phyloP scores from a whole-genome alignment of 2,888 invertebrate genomes.

The Agrochola lychnidis region DNA sequence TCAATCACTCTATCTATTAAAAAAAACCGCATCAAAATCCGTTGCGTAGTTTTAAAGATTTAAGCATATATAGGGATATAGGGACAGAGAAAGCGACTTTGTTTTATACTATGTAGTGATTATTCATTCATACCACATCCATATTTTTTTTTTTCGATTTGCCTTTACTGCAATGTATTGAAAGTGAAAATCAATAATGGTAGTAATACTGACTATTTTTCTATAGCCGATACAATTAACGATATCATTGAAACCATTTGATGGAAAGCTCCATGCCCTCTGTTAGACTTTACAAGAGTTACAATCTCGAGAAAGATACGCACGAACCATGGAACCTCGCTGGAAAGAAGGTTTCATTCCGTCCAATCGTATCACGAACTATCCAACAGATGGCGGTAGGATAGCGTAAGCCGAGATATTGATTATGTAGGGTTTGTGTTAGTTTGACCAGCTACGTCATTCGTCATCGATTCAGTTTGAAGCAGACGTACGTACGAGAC shows the following conservation, averaged over 20 bases:
- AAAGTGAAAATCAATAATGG: constrained; percentile 4
- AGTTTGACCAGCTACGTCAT: constrained; percentile 54
- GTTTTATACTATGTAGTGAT: no score
- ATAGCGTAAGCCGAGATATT: constrained; percentile 33
- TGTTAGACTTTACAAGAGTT: constrained; percentile 46
- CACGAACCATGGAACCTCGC: constrained; percentile 15
- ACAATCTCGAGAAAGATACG: constrained; percentile 34
- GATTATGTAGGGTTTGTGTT: constrained; percentile 46
- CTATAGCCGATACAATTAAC: constrained; percentile 11
- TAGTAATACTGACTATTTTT: constrained; percentile 1
- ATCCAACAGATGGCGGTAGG: constrained; percentile 62
- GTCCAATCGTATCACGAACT: constrained; percentile 33
- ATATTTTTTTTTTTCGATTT: not conserved
- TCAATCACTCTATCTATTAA: no score
- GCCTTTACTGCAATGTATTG: not conserved
- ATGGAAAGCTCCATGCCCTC: constrained; percentile 53
- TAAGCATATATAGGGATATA: no score
- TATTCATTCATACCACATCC: not conserved
- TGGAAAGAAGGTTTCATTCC: constrained; percentile 43
- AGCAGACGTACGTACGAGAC: constrained; percentile 40
- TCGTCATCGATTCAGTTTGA: constrained; percentile 52
- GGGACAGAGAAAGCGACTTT: no score
- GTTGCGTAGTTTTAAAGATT: no score
- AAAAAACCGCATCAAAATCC: no score
- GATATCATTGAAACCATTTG: not conserved